Evolutionary conservation across 2,113 vertebrate species (phyloP).

Genomic region (Notiomystis cincta): DNA sequence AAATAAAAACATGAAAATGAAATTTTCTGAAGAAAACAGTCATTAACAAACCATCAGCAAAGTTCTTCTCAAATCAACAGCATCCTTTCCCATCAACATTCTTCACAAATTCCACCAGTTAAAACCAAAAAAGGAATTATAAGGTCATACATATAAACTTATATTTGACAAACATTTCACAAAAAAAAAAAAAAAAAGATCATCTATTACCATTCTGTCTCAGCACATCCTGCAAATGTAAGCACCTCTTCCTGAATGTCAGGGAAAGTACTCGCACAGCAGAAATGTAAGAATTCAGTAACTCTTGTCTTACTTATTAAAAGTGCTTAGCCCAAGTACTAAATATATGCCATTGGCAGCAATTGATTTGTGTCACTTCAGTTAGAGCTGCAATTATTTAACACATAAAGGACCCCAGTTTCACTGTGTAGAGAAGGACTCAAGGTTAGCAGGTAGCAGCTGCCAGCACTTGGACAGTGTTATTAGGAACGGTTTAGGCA

Average conservation of each 20-base stretch:
- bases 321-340: neutral
- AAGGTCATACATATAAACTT: neutral
- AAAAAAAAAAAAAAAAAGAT: neutral
- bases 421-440: neutral
- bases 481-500: neutral
- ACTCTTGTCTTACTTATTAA: conserved; percentile 11
- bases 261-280: neutral
- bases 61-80: neutral
- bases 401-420: neutral
- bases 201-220: neutral
- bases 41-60: neutral
- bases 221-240: neutral
- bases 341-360: neutral
- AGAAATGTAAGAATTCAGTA: conserved; percentile 24
- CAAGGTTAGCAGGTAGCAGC: neutral
- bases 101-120: neutral
- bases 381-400: neutral
- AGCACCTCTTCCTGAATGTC: neutral
- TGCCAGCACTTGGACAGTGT: neutral
- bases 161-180: neutral
- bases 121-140: neutral
- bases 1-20: neutral
- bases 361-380: neutral
- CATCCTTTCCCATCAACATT: neutral
- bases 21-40: neutral